Conservation (phyloP, 64 coral and sea anemone species). For the Montipora capricornis region DNA sequence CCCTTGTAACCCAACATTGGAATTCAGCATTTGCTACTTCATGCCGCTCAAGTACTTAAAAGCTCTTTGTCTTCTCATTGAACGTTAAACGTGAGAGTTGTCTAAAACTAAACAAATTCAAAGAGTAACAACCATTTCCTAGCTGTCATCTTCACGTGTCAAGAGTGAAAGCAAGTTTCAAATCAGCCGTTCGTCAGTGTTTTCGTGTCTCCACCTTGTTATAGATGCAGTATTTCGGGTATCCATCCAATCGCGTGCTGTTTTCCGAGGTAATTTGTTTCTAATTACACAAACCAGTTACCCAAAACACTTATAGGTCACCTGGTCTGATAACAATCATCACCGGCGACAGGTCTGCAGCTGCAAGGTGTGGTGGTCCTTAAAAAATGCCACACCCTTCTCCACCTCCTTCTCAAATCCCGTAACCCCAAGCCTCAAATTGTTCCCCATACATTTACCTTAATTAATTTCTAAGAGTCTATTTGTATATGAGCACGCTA, state of each 20-base stretch:
- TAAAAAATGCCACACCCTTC: background rate
- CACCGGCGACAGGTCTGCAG: background rate
- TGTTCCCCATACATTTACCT: background rate
- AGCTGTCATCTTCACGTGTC: background rate
- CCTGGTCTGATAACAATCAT: slow-evolving; percentile 1
- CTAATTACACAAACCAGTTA: background rate
- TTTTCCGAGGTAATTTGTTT: background rate
- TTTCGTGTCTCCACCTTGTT: background rate
- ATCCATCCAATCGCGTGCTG: background rate
- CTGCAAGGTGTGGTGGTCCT: background rate
- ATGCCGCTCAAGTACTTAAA: background rate
- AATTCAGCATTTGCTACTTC: background rate
- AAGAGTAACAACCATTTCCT: background rate
- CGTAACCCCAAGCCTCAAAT: background rate
- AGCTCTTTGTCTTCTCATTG: background rate
- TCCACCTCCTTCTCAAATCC: background rate
- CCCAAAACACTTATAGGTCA: slow-evolving; percentile 18
- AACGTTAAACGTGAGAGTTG: background rate
- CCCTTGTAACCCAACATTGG: background rate
- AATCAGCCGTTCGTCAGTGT: background rate
- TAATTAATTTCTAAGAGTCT: background rate
- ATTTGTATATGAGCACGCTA: background rate
- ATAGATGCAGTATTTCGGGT: background rate
- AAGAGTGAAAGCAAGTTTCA: background rate
- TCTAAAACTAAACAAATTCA: background rate